A percentile compares a stretch with the other conserved stretches of the same genome.
These are phyloP conservation scores for Siniperca obscura DNA, from an alignment of 2,797 vertebrate genomes.

Conservation along the genomic window DNA sequence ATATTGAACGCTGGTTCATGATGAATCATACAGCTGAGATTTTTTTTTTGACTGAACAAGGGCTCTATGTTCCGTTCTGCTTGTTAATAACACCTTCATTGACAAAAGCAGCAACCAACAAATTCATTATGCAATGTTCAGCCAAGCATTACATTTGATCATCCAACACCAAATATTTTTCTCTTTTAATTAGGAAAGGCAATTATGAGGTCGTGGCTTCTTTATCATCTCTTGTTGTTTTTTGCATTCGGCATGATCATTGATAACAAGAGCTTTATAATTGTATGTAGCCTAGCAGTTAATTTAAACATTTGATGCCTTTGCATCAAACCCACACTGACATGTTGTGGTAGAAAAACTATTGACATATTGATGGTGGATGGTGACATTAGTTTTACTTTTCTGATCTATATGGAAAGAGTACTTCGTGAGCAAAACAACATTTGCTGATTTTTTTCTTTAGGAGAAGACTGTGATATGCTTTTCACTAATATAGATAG, in stretches of 20 bases:
- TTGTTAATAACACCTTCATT: slow-evolving; percentile 57
- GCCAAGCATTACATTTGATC: slow-evolving; percentile 59
- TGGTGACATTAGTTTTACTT: background rate
- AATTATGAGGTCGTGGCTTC: slow-evolving; percentile 60
- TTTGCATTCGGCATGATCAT: slow-evolving; percentile 23
- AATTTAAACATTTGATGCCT: slow-evolving; percentile 34
- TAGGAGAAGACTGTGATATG: background rate
- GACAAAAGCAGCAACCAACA: slow-evolving; percentile 42
- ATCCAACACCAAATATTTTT: slow-evolving; percentile 58
- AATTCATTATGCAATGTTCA: slow-evolving; percentile 54
- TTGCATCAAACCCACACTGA: background rate
- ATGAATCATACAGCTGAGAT: slow-evolving; percentile 34
- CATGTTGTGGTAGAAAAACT: slow-evolving; percentile 8
- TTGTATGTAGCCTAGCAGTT: slow-evolving; percentile 21
- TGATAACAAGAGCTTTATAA: slow-evolving; percentile 23
- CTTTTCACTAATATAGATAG: background rate
- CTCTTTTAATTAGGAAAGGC: slow-evolving; percentile 69
- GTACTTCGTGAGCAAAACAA: background rate
- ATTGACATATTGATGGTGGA: background rate
- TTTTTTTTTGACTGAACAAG: slow-evolving; percentile 4
- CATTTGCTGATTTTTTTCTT: background rate
- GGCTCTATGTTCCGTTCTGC: slow-evolving; percentile 27
- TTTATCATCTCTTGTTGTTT: slow-evolving; percentile 39
- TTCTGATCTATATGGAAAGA: background rate
- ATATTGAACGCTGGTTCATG: slow-evolving; percentile 29